Conservation (phyloP, 2,113 vertebrate genomes). For the Furnarius figulus region DNA sequence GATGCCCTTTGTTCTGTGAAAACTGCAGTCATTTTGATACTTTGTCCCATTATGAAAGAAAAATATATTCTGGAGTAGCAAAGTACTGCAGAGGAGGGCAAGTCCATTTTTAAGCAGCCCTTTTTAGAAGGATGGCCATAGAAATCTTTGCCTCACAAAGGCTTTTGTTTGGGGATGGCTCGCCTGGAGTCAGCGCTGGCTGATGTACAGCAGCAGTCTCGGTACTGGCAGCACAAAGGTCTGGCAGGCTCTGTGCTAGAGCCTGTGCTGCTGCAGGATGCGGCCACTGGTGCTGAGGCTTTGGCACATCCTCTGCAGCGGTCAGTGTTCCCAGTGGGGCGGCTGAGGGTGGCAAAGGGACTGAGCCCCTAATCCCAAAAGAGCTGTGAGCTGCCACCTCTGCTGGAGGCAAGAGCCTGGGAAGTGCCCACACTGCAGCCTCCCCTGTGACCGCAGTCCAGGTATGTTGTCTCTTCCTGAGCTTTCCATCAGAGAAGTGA, state of each 20-base stretch:
- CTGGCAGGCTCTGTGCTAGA: not conserved
- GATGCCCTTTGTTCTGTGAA: not conserved
- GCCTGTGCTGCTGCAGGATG: accelerated
- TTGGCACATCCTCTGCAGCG: accelerated
- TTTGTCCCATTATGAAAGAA: not conserved
- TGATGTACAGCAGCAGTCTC: not conserved
- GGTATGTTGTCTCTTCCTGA: not conserved
- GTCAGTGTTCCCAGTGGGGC: accelerated
- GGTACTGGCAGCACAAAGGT: not conserved
- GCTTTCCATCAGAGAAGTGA: not conserved
- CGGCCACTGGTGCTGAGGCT: not conserved
- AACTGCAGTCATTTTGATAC: not conserved
- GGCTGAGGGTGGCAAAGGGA: accelerated
- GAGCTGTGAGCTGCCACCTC: not conserved
- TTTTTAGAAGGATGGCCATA: not conserved
- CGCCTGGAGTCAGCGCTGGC: not conserved
- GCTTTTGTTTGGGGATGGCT: not conserved
- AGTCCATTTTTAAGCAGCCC: not conserved
- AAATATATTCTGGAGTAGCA: not conserved
- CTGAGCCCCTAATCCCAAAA: not conserved
- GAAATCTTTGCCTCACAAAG: not conserved
- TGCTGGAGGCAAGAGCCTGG: not conserved
- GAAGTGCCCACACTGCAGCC: not conserved
- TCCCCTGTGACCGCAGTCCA: not conserved
- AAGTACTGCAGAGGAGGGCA: not conserved